Percentiles rank a stretch among this genome's conserved stretches.
These are phyloP conservation scores for Actinopyga echinites DNA, from an alignment of 53 echinoderm and acorn worm genomes.

Conservation along the genomic window DNA sequence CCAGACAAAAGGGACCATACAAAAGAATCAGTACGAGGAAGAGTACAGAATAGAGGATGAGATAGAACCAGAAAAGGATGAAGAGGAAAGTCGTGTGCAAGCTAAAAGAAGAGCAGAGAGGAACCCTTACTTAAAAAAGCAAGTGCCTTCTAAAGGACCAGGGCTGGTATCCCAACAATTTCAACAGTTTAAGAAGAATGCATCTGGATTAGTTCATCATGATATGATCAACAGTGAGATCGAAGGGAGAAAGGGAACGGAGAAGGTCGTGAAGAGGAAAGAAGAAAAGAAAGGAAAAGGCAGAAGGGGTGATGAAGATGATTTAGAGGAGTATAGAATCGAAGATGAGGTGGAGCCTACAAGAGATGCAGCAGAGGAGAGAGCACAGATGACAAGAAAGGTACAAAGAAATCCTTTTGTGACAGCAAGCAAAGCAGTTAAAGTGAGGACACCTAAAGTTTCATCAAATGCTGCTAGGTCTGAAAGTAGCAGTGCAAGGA, in stretches of 20 bases:
- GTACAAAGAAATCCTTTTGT: neutral
- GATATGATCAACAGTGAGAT: too few species aligned
- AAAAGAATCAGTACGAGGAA: neutral
- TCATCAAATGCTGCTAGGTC: neutral
- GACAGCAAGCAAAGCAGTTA: too few species aligned
- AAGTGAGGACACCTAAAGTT: neutral
- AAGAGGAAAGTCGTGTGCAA: constrained; percentile 14
- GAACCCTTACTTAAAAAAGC: constrained; percentile 15
- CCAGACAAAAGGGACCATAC: neutral
- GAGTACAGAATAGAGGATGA: constrained; percentile 35
- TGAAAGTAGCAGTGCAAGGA: neutral
- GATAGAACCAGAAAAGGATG: constrained; percentile 20
- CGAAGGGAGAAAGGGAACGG: neutral
- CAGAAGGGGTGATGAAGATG: neutral
- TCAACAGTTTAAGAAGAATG: too few species aligned
- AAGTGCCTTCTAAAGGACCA: neutral
- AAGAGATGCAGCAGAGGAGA: neutral
- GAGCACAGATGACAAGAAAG: neutral
- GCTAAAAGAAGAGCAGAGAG: constrained; percentile 13
- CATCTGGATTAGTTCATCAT: too few species aligned
- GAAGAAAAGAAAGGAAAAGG: neutral
- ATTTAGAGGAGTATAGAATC: neutral
- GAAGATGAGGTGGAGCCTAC: neutral
- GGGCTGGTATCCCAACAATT: too few species aligned
- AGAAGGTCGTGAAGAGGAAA: neutral